Base-by-base conservation (phyloP, 2,797 vertebrate species). In the Xenops minutus region DNA sequence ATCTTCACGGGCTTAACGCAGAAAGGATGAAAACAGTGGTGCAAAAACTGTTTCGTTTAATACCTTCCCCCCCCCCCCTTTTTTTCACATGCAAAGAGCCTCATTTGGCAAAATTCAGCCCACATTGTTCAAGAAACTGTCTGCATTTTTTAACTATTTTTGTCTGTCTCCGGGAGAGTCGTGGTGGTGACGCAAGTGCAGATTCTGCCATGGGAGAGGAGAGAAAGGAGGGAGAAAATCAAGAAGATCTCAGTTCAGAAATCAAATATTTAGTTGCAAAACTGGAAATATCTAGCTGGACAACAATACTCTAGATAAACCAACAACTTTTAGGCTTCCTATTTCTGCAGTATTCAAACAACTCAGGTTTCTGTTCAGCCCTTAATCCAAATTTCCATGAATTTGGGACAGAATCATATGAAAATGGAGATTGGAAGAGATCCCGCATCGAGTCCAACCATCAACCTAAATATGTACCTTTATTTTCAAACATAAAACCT, bases 131-230 rank as follows among this genome's bases (percentile, higher is more conserved):
- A 83, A 88, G 64, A 93, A 96, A 88, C 87, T 96, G 90, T 95
- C 88, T 95, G 82, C 89, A 89, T 91, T 91, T 92, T 91, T 94
- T 26, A 89, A 82, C 89, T 92, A 76, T 95, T 92, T 96, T 95
- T 82, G 74, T 88, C 91, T 93, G 51, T 82, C 13, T 1, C 81
- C 85, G 81, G 58, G 81, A 79, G 63, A 85, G 59, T 34, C 1
- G 2, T 17, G 49, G 68, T 37, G 54, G 49, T 91, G 87, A 94
- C 0, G 64, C 51, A 92, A 82, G 59, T 18, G 32, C 52, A 41
- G 44, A 52, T 83, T 61, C 78, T 91, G 75, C 30, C 0, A 0
- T 9, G 49, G 52, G 44, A 76, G 73, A 69, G n/a, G 67, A 29
- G 37, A 63, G 59, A 69, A 76, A 67, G 32, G 52, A 75, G 27